Evolutionary conservation across 1,140 invertebrate species (phyloP).

Genomic region (Arion vulgaris): DNA sequence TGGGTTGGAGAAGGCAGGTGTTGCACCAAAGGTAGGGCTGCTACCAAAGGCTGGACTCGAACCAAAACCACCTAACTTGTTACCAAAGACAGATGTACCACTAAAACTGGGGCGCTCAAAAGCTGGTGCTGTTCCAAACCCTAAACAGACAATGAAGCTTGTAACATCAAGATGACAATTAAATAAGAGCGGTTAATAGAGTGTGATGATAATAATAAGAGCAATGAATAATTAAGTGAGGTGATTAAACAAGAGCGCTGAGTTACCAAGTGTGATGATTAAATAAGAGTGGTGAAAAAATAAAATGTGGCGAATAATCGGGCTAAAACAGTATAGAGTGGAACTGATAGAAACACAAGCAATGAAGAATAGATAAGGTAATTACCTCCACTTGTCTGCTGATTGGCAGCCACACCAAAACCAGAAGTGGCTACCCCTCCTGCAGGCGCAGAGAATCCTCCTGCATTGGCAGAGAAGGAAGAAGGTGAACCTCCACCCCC

Average conservation of each 20-base stretch:
- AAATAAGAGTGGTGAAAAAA: no score
- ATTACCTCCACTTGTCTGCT: slow-evolving; percentile 18
- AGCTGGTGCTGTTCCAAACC: slow-evolving; percentile 9
- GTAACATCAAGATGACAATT: no score
- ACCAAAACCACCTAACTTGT: slow-evolving; percentile 48
- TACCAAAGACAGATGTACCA: slow-evolving; percentile 4
- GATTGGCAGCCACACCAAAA: slow-evolving; percentile 46
- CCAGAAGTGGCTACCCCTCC: slow-evolving; percentile 50
- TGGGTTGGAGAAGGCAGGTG: slow-evolving; percentile 43
- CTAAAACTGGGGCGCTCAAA: slow-evolving; percentile 37
- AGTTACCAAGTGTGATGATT: no score
- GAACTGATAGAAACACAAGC: no score
- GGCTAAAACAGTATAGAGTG: no score
- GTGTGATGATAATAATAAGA: no score
- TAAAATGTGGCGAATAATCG: no score
- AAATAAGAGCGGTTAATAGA: no score
- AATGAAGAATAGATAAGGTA: no score
- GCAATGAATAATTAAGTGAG: no score
- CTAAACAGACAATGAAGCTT: not conserved
- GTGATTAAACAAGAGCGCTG: no score
- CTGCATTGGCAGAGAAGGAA: slow-evolving; percentile 39
- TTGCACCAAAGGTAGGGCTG: slow-evolving; percentile 47
- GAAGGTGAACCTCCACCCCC: slow-evolving; percentile 36
- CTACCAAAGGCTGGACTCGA: slow-evolving; percentile 49
- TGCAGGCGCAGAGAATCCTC: slow-evolving; percentile 44